These are phyloP conservation scores for Gila orcuttii DNA, from an alignment of 2,113 vertebrate genomes.

Conservation along the genomic window DNA sequence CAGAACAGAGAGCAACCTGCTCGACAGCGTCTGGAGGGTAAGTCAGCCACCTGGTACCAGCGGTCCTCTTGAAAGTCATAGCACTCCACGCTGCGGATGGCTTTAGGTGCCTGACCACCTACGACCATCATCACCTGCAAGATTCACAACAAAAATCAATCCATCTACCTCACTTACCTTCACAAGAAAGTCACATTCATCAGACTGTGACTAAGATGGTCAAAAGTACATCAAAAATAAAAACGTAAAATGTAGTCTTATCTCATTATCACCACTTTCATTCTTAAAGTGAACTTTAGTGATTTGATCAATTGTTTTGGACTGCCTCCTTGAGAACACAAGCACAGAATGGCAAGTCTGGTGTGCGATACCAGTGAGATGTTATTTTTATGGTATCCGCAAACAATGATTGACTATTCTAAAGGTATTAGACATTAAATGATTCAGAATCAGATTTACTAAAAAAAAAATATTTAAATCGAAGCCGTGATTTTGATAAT, in stretches of 20 bases:
- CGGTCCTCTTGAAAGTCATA: constrained; percentile 95
- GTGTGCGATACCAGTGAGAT: no score
- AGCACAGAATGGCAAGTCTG: no score
- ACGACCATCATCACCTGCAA: constrained; percentile 96
- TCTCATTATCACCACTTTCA: no score
- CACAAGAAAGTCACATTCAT: neutral
- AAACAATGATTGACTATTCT: neutral
- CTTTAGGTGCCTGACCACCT: constrained; percentile 94
- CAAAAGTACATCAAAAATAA: neutral
- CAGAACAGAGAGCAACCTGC: constrained; percentile 77
- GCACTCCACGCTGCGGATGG: constrained; percentile 95
- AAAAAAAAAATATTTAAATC: neutral
- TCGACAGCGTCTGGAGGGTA: constrained; percentile 91
- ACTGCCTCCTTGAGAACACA: no score
- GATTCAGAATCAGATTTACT: neutral
- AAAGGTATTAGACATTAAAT: neutral
- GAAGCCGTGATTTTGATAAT: neutral
- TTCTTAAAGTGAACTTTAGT: no score
- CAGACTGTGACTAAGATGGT: neutral
- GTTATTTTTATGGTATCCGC: neutral
- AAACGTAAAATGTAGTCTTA: no score
- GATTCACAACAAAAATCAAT: constrained; percentile 8
- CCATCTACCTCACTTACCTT: constrained; percentile 28
- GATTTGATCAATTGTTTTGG: no score
- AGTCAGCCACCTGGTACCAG: constrained; percentile 94